A percentile compares a stretch with the other conserved stretches of the same genome.
Evolutionary conservation across 1,140 invertebrate genomes (phyloP).

Genomic region (Drosophila sechellia): DNA sequence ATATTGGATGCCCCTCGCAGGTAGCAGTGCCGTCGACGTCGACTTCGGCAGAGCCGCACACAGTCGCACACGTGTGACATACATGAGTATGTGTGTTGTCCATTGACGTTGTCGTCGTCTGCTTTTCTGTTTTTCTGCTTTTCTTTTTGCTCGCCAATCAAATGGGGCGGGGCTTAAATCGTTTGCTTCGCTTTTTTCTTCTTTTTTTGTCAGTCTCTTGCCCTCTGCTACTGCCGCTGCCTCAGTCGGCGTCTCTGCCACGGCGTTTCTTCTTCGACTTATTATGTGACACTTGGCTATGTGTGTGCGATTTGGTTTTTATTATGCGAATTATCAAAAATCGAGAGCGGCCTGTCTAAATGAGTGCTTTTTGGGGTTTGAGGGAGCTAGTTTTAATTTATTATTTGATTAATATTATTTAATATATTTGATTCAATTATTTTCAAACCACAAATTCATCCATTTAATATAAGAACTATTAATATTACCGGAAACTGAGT

Average conservation of each 20-base stretch:
- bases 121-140: conserved; percentile 59
- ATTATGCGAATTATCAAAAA: conserved; percentile 82
- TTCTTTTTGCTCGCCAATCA: conserved; percentile 78
- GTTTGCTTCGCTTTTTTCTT: conserved; percentile 46
- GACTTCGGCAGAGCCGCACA: conserved; percentile 48
- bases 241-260: conserved; percentile 39
- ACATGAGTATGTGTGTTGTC: conserved; percentile 51
- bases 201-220: conserved; percentile 41
- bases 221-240: conserved; percentile 27
- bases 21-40: conserved; percentile 53
- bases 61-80: conserved; percentile 33
- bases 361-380: conserved; percentile 24
- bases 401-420: too few species aligned
- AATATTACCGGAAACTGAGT: too few species aligned
- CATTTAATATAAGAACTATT: too few species aligned
- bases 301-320: conserved; percentile 61
- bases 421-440: not conserved
- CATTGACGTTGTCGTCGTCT: conserved; percentile 76
- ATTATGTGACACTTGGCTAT: conserved; percentile 66
- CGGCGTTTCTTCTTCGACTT: conserved; percentile 27
- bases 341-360: conserved; percentile 58
- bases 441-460: too few species aligned
- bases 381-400: conserved; percentile 15
- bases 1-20: conserved; percentile 61
- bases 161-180: conserved; percentile 84